These are phyloP conservation scores for Pantherophis guttatus DNA, from an alignment of 2,113 vertebrate species.

Conservation along the genomic window DNA sequence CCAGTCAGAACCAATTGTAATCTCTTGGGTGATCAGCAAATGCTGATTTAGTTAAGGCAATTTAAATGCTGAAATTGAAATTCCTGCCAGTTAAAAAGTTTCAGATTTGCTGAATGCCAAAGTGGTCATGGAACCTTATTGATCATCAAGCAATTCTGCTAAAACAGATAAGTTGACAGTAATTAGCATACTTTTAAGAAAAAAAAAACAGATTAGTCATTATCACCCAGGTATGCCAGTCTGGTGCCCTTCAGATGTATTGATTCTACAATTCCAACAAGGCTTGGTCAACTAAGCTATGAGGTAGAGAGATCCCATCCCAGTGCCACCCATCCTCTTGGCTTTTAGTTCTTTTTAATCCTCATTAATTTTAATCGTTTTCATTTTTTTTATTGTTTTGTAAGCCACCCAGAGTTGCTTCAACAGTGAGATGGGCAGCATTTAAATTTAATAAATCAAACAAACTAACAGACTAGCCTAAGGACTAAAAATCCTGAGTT, in stretches of 20 bases:
- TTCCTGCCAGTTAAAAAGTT: neutral
- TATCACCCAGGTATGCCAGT: neutral
- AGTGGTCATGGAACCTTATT: neutral
- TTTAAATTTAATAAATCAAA: neutral
- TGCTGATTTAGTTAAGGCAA: neutral
- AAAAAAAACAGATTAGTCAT: neutral
- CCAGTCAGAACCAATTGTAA: neutral
- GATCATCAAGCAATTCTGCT: neutral
- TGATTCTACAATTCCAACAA: neutral
- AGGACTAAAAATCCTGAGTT: neutral
- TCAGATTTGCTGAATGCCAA: neutral
- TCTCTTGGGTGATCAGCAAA: neutral
- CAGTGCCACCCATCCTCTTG: neutral
- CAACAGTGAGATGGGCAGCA: neutral
- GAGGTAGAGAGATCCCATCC: neutral
- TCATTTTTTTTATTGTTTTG: neutral
- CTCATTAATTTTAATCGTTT: neutral
- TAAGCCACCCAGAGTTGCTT: neutral
- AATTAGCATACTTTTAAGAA: neutral
- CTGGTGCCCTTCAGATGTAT: neutral
- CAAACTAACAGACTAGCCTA: neutral
- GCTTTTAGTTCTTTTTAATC: neutral
- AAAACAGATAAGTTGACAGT: neutral
- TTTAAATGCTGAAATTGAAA: neutral
- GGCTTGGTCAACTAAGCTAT: neutral